Percentiles rank a stretch among this genome's conserved stretches.
phyloP scores from a whole-genome alignment of 37 sponge, comb jelly and placozoan genomes.

The Geodia barretti region DNA sequence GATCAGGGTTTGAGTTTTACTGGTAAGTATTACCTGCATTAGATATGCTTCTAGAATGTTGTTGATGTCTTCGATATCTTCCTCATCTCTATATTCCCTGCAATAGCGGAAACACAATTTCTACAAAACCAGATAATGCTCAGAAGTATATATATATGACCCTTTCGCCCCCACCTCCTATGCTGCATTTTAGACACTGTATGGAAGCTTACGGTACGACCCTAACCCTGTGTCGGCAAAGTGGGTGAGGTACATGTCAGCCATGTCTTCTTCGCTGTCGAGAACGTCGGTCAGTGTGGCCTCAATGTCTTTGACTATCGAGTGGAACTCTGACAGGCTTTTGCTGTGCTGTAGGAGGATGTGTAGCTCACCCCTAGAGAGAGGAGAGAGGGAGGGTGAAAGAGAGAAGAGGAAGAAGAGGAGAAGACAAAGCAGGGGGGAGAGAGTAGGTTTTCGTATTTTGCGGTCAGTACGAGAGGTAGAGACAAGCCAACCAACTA shows the following conservation, averaged over 20 bases:
- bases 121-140: no score
- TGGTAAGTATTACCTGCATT: slow-evolving; percentile 48
- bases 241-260: slow-evolving; percentile 64
- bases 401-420: no score
- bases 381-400: background rate
- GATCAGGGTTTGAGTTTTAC: no score
- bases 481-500: background rate
- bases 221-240: slow-evolving; percentile 20
- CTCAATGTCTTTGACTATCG: slow-evolving; percentile 43
- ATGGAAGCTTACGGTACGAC: background rate
- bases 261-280: slow-evolving; percentile 61
- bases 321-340: slow-evolving; percentile 60
- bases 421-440: background rate
- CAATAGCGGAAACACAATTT: no score
- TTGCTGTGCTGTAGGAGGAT: slow-evolving; percentile 52
- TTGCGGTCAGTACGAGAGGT: background rate
- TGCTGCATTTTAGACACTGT: background rate
- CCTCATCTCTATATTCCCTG: slow-evolving; percentile 35
- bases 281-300: slow-evolving; percentile 45
- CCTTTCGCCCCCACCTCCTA: background rate
- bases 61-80: slow-evolving; percentile 59
- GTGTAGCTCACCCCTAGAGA: slow-evolving; percentile 27
- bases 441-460: background rate
- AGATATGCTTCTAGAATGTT: slow-evolving; percentile 58
- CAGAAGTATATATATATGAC: background rate